Evolutionary conservation across 2,797 vertebrate genomes (phyloP).

Genomic region (Neosilurus hyrtlii): DNA sequence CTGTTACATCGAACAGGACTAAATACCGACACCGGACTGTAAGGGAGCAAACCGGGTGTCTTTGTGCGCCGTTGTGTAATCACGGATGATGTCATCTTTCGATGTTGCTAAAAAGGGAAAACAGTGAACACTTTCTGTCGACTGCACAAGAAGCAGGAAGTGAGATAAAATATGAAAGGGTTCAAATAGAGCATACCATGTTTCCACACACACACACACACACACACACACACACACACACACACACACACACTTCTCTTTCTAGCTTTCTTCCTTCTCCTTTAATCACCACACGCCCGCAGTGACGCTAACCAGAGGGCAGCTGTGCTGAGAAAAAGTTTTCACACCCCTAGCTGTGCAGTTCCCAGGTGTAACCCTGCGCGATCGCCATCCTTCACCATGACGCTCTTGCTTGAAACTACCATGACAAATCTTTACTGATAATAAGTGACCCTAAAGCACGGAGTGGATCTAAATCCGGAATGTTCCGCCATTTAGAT

Average conservation of each 20-base stretch:
- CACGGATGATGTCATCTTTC: not conserved
- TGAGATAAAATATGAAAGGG: not conserved
- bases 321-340: not conserved
- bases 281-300: constrained; percentile 9
- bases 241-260: not conserved
- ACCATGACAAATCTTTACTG: no score
- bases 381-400: not conserved
- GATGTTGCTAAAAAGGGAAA: not conserved
- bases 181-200: constrained; percentile 1
- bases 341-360: not conserved
- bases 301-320: not conserved
- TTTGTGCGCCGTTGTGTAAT: not conserved
- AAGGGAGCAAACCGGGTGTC: not conserved
- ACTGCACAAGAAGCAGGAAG: constrained; percentile 12
- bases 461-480: not conserved
- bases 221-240: not conserved
- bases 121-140: not conserved
- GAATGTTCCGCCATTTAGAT: not conserved
- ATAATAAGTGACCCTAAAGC: not conserved
- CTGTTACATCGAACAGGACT: not conserved
- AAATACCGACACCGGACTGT: no score
- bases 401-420: not conserved
- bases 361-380: no score
- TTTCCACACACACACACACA: not conserved
- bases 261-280: not conserved